Conservation (phyloP, 2,888 invertebrate species). For the Helicoverpa assulta region DNA sequence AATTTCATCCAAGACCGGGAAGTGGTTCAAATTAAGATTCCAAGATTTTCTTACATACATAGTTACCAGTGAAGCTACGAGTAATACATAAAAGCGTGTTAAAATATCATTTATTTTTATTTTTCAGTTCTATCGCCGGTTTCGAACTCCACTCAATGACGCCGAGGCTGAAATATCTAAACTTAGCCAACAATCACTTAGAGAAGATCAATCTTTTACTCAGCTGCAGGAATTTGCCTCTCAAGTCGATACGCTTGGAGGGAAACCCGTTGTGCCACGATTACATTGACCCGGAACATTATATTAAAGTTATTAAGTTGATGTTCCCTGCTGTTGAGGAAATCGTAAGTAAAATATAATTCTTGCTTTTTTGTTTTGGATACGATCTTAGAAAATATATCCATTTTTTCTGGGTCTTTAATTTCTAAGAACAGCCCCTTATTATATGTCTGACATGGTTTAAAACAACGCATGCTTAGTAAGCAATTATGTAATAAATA, state of each 20-base stretch:
- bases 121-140: slow-evolving; percentile 75
- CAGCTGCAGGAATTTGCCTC: slow-evolving; percentile 74
- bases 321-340: slow-evolving; percentile 88
- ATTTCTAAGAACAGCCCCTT: too few relatives aligned
- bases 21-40: too few relatives aligned
- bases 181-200: slow-evolving; percentile 78
- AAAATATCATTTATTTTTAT: background rate
- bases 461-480: too few relatives aligned
- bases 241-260: slow-evolving; percentile 90
- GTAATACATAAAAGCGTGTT: too few relatives aligned
- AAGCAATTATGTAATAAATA: too few relatives aligned
- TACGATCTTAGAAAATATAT: too few relatives aligned
- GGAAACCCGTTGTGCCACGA: slow-evolving; percentile 93
- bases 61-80: too few relatives aligned
- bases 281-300: slow-evolving; percentile 90
- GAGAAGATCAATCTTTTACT: slow-evolving; percentile 70
- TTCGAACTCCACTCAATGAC: slow-evolving; percentile 70
- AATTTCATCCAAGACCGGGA: too few relatives aligned
- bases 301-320: slow-evolving; percentile 88
- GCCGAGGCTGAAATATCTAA: slow-evolving; percentile 73
- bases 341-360: slow-evolving; percentile 81
- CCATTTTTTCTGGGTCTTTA: too few relatives aligned
- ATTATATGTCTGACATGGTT: too few relatives aligned
- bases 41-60: too few relatives aligned
- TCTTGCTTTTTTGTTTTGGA: background rate